phyloP scores from a whole-genome alignment of 2,797 vertebrate genomes.

The Echiichthys vipera region DNA sequence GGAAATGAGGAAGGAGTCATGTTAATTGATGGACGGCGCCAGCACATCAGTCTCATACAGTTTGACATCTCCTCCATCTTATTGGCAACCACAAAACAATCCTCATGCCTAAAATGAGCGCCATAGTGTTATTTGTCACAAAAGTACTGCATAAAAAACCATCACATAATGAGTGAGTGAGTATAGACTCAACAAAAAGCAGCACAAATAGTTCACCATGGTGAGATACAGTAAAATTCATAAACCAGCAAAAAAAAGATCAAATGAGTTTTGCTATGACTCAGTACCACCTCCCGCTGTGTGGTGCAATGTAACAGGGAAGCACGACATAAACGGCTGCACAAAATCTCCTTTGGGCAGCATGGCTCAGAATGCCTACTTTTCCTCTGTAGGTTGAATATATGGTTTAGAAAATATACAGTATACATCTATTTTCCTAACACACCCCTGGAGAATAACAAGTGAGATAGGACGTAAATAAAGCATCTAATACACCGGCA shows the following conservation, averaged over 20 bases:
- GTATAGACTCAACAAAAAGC: background rate
- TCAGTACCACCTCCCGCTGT: slow-evolving; percentile 31
- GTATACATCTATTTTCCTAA: background rate
- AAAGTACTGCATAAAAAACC: background rate
- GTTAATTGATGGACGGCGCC: slow-evolving; percentile 12
- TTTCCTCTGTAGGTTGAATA: background rate
- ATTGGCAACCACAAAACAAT: slow-evolving; percentile 22
- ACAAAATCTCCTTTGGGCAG: background rate
- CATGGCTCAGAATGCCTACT: background rate
- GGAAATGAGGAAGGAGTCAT: slow-evolving; percentile 11
- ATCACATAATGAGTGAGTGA: no score
- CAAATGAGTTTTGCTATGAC: slow-evolving; percentile 6
- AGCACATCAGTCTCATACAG: slow-evolving; percentile 20
- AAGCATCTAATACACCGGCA: background rate
- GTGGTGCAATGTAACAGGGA: slow-evolving; percentile 10
- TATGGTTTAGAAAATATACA: background rate
- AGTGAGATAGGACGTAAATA: background rate
- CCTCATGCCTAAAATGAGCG: slow-evolving; percentile 18
- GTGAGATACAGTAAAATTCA: slow-evolving; percentile 16
- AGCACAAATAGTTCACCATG: slow-evolving; percentile 6
- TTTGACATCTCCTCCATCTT: slow-evolving; percentile 20
- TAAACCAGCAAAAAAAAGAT: background rate
- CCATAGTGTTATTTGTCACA: slow-evolving; percentile 22
- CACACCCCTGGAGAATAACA: background rate
- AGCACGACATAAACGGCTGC: background rate